A percentile compares a stretch with the other conserved stretches of the same genome.
These are phyloP conservation scores for Eristalis intricaria DNA, from an alignment of 2,888 invertebrate species.

Conservation along the genomic window DNA sequence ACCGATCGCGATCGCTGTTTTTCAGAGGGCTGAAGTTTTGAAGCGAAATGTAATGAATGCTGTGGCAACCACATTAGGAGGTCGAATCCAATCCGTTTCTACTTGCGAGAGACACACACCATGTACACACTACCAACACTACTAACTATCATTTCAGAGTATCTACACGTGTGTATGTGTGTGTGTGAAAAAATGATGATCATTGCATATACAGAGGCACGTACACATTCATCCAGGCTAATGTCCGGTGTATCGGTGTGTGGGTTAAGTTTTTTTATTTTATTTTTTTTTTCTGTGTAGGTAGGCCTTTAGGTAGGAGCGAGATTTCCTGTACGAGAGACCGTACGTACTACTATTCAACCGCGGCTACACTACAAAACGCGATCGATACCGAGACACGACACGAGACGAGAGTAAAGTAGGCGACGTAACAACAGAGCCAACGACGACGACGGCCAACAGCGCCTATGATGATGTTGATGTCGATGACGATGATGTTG, in stretches of 20 bases:
- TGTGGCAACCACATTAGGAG: slow-evolving; percentile 71
- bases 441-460: background rate
- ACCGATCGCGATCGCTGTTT: slow-evolving; percentile 71
- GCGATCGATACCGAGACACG: slow-evolving; percentile 53
- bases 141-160: background rate
- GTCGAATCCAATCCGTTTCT: slow-evolving; percentile 69
- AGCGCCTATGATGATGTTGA: slow-evolving; percentile 22
- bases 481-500: slow-evolving; percentile 11
- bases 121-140: background rate
- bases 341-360: slow-evolving; percentile 21
- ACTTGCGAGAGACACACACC: slow-evolving; percentile 42
- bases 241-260: slow-evolving; percentile 1
- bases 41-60: slow-evolving; percentile 71
- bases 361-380: slow-evolving; percentile 46
- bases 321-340: slow-evolving; percentile 57
- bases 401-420: background rate
- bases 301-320: slow-evolving; percentile 55
- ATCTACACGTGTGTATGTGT: background rate
- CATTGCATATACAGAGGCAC: slow-evolving; percentile 3
- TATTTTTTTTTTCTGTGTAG: slow-evolving; percentile 12
- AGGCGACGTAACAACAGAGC: slow-evolving; percentile 13
- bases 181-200: slow-evolving; percentile 31
- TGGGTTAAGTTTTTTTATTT: background rate
- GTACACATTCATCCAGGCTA: background rate
- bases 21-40: slow-evolving; percentile 71